Percentiles rank a stretch among this genome's conserved stretches.
phyloP scores from a whole-genome alignment of 2,113 vertebrate genomes.

The Bubo blakistoni region DNA sequence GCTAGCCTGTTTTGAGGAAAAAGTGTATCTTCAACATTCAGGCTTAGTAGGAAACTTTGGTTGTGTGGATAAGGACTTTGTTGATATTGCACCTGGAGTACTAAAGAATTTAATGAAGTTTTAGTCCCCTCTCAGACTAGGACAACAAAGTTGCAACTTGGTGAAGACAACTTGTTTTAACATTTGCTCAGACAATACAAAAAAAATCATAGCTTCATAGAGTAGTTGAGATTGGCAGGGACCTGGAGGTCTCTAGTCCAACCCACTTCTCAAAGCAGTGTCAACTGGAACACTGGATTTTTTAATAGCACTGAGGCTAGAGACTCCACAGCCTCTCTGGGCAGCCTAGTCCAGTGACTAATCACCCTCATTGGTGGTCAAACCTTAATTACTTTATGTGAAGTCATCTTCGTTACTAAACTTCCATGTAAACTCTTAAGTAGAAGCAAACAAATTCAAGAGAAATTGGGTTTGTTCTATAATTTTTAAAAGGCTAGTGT shows the following conservation, averaged over 20 bases:
- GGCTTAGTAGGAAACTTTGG: neutral
- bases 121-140: neutral
- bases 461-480: neutral
- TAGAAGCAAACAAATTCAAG: neutral
- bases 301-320: neutral
- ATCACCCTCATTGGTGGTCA: neutral
- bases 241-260: neutral
- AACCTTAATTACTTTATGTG: neutral
- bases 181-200: neutral
- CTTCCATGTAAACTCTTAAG: neutral
- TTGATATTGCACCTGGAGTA: neutral
- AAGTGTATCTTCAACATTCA: neutral
- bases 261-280: neutral
- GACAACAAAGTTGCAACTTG: neutral
- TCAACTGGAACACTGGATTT: neutral
- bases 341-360: neutral
- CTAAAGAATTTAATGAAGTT: neutral
- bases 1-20: neutral
- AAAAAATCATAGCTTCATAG: neutral
- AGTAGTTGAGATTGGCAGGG: neutral
- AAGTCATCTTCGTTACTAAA: neutral
- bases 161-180: neutral
- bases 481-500: neutral
- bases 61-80: neutral
- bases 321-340: neutral